phyloP scores from a whole-genome alignment of 2,113 vertebrate species.

The Tragulus kanchil region DNA sequence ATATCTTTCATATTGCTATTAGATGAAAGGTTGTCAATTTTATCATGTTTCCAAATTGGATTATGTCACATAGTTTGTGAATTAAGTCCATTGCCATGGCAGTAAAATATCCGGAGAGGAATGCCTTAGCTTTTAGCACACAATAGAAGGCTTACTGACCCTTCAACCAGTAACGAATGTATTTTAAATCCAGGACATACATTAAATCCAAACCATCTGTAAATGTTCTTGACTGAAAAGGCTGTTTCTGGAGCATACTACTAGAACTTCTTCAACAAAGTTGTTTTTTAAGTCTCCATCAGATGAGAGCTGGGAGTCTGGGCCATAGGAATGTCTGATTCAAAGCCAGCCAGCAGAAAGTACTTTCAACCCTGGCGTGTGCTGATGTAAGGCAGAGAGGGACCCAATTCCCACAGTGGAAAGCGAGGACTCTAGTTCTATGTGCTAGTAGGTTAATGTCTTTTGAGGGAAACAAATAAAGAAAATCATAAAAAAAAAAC shows the following conservation, averaged over 20 bases:
- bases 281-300: neutral
- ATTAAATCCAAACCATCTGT: slow-evolving; percentile 37
- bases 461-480: neutral
- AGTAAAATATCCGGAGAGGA: slow-evolving; percentile 5
- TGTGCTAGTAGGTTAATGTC: neutral
- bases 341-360: neutral
- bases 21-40: slow-evolving; percentile 17
- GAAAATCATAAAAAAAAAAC: neutral
- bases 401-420: neutral
- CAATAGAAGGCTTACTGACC: slow-evolving; percentile 17
- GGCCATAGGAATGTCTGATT: neutral
- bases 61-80: slow-evolving; percentile 18
- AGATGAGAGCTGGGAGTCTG: neutral
- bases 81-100: neutral
- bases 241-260: slow-evolving; percentile 9
- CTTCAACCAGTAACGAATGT: slow-evolving; percentile 1
- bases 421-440: neutral
- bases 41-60: neutral
- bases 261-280: neutral
- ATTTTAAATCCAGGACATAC: slow-evolving; percentile 1
- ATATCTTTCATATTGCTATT: neutral
- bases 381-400: slow-evolving; percentile 11
- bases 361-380: neutral
- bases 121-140: slow-evolving; percentile 17
- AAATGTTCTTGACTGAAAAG: neutral